Evolutionary conservation across 2,888 invertebrate genomes (phyloP).

Genomic region (Torymus texanus): DNA sequence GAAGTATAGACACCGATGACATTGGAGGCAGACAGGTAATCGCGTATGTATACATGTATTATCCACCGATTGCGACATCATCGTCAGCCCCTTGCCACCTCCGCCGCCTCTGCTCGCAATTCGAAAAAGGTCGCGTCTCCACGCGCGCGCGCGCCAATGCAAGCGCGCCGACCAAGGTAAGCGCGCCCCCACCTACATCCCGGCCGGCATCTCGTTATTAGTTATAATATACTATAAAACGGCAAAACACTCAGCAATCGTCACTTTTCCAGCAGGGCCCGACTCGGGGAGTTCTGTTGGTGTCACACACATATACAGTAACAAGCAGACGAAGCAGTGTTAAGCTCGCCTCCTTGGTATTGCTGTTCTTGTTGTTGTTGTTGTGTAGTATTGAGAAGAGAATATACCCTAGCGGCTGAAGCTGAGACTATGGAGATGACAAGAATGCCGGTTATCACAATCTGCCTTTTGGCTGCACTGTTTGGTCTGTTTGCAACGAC

Average conservation of each 20-base stretch:
- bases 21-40: slow-evolving; percentile 21
- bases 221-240: slow-evolving; percentile 76
- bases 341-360: no score
- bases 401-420: no score
- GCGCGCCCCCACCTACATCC: slow-evolving; percentile 62
- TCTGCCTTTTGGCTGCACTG: slow-evolving; percentile 13
- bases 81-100: slow-evolving; percentile 11
- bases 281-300: no score
- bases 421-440: neutral
- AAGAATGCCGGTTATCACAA: neutral
- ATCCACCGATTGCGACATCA: no score
- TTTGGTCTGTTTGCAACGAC: slow-evolving; percentile 1
- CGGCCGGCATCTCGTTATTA: slow-evolving; percentile 65
- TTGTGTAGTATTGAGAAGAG: no score
- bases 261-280: slow-evolving; percentile 68
- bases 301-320: no score
- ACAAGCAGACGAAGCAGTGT: no score
- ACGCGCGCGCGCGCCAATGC: slow-evolving; percentile 68
- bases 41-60: slow-evolving; percentile 7
- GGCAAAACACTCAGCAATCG: slow-evolving; percentile 70
- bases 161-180: slow-evolving; percentile 74
- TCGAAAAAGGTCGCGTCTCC: slow-evolving; percentile 51
- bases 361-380: no score
- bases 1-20: neutral
- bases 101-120: slow-evolving; percentile 21